Percentiles rank a stretch among this genome's conserved stretches.
Evolutionary conservation across 2,113 vertebrate species (phyloP).

Genomic region (Cephalopterus ornatus): DNA sequence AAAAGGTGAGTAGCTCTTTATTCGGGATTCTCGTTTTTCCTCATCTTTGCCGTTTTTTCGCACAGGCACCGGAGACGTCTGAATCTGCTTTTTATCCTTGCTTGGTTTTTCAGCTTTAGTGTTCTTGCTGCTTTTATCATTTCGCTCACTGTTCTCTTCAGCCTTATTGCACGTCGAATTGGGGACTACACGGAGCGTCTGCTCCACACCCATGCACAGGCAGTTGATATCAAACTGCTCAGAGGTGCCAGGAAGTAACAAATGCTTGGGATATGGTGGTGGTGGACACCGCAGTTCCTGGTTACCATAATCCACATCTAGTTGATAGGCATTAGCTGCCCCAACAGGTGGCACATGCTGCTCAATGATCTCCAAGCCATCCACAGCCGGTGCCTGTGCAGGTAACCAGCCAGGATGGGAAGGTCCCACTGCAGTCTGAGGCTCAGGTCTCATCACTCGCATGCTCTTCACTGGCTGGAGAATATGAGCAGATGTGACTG

Average conservation of each 20-base stretch:
- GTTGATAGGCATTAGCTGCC: slow-evolving; percentile 72
- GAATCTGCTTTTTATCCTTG: slow-evolving; percentile 97
- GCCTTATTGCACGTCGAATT: slow-evolving; percentile 41
- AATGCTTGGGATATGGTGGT: slow-evolving; percentile 91
- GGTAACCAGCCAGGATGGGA: slow-evolving; percentile 92
- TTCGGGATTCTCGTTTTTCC: slow-evolving; percentile 94
- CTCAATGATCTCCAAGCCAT: slow-evolving; percentile 76
- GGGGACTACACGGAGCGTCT: slow-evolving; percentile 67
- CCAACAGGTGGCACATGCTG: slow-evolving; percentile 77
- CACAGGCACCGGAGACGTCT: slow-evolving; percentile 92
- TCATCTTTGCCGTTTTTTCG: slow-evolving; percentile 89
- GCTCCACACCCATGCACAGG: slow-evolving; percentile 74
- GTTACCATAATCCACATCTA: slow-evolving; percentile 76
- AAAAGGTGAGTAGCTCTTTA: slow-evolving; percentile 96
- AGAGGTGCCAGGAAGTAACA: slow-evolving; percentile 75
- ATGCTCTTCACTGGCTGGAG: slow-evolving; percentile 96
- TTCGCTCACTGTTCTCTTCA: slow-evolving; percentile 68
- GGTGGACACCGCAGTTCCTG: slow-evolving; percentile 89
- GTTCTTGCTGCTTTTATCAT: slow-evolving; percentile 80
- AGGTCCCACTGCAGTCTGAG: slow-evolving; percentile 94
- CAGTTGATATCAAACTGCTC: slow-evolving; percentile 78
- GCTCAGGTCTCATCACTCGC: slow-evolving; percentile 92
- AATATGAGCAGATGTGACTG: slow-evolving; percentile 92
- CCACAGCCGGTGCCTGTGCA: slow-evolving; percentile 70
- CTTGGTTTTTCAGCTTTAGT: slow-evolving; percentile 81